Base-by-base conservation (phyloP, 2,888 invertebrate genomes). In the Tachina fera region DNA sequence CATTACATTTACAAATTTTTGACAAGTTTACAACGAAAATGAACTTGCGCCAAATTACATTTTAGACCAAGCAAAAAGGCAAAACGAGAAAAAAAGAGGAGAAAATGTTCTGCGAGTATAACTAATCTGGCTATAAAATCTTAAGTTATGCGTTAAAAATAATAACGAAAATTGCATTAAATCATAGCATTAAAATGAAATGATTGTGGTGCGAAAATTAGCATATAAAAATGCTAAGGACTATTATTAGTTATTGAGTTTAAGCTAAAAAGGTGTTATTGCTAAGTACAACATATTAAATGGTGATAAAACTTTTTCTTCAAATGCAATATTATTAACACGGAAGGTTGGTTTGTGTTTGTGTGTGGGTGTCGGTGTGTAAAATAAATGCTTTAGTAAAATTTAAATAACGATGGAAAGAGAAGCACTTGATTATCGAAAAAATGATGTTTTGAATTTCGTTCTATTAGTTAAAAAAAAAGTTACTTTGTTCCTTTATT, bases 1-100 rank as follows among this genome's bases (percentile, higher is more conserved):
- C 19, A 41, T 71, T 70, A 77, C 71, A 65, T 61, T 58, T 67
- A 72, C 53, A 80, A 67, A 31, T 6, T 80, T 84, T 80, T 72
- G 84, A 84, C 76, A 77, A 84, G 76, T 67, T 80, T 71, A 76
- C 80, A 80, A 45, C 60, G 53, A 43, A 56, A 65, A 67, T 22
- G 4, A 58, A 58, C 14, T 70, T 31, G 45, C n/a, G 0, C 2
- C 19, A 43, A 11, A 43, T 39, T n/a, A 43, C 9, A 22, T 14
- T 56, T 10, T 13, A 70, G 56, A 16, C 19, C 14, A 5, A 1
- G 16, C 5, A 49, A 49, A 60, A 19, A 41, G 63, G 43, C 14
- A 6, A 58, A 58, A 1, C 14, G 9, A 16, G 43, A 41, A 60
- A 22, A 10, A 51, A 58, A 77, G 60, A 70, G 13, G 9, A 22